Evolutionary conservation across 1,140 invertebrate genomes (phyloP).

Genomic region (Rhysida immarginata): DNA sequence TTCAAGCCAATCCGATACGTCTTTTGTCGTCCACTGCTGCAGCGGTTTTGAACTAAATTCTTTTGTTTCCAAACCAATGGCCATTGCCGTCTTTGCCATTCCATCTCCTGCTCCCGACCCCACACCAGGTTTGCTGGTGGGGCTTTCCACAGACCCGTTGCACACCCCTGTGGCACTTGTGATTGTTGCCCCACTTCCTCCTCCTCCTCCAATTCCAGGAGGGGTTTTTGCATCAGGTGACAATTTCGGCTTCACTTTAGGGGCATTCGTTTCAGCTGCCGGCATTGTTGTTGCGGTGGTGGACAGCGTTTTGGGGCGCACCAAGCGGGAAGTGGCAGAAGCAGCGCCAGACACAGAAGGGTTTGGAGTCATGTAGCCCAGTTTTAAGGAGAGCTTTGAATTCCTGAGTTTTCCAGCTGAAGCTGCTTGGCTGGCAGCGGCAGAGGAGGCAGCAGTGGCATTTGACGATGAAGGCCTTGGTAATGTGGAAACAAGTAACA

Average conservation of each 20-base stretch:
- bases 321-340: constrained; percentile 1
- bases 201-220: background rate
- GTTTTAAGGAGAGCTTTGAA: constrained; percentile 7
- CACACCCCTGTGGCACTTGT: background rate
- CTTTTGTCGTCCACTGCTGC: constrained; percentile 32
- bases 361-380: constrained; percentile 14
- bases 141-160: constrained; percentile 6
- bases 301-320: constrained; percentile 14
- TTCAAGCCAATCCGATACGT: constrained; percentile 38
- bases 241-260: background rate
- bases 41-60: constrained; percentile 29
- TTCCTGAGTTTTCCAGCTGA: constrained; percentile 5
- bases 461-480: constrained; percentile 1
- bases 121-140: constrained; percentile 1
- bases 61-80: constrained; percentile 2
- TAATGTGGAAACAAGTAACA: background rate
- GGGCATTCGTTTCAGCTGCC: constrained; percentile 8
- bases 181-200: too few relatives aligned
- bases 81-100: constrained; percentile 4
- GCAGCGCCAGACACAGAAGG: background rate
- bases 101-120: constrained; percentile 4
- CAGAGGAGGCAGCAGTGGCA: constrained; percentile 4
- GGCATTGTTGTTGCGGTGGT: constrained; percentile 14
- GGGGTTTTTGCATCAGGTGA: background rate
- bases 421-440: constrained; percentile 6